phyloP scores from a whole-genome alignment of 2,113 vertebrate species.

The Tamias sibiricus region DNA sequence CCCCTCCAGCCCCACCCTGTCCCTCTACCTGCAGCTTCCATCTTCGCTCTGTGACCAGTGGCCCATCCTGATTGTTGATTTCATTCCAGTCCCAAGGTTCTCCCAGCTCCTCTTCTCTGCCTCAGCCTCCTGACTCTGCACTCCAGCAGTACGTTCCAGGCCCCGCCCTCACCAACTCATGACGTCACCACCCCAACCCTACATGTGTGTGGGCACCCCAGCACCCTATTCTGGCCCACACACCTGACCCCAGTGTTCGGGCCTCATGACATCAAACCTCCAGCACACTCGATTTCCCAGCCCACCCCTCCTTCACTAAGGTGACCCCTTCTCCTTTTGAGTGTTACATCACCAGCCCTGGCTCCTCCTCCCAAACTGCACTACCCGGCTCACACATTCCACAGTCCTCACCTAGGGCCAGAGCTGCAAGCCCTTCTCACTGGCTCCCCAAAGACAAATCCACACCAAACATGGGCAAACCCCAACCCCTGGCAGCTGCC shows the following conservation, averaged over 20 bases:
- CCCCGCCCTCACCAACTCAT: background rate
- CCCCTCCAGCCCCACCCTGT: background rate
- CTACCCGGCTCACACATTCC: background rate
- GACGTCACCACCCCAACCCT: background rate
- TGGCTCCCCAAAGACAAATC: background rate
- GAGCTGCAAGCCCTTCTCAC: background rate
- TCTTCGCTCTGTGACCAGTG: background rate
- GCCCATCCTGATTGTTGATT: conserved; percentile 4
- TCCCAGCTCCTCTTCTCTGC: background rate
- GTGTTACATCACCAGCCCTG: background rate
- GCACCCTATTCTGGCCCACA: background rate
- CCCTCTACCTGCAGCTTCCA: conserved; percentile 41
- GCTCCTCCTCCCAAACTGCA: background rate
- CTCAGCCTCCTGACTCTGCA: background rate
- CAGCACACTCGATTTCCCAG: background rate
- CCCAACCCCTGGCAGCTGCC: background rate
- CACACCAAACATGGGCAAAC: background rate
- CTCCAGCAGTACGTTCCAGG: background rate
- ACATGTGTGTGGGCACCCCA: accelerated
- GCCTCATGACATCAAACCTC: background rate
- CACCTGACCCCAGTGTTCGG: background rate
- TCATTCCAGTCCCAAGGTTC: background rate
- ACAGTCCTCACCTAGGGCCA: background rate
- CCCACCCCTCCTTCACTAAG: background rate
- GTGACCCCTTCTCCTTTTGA: background rate